Evolutionary conservation across 2,797 vertebrate species (phyloP).

Genomic region (Sebastiscus tertius): DNA sequence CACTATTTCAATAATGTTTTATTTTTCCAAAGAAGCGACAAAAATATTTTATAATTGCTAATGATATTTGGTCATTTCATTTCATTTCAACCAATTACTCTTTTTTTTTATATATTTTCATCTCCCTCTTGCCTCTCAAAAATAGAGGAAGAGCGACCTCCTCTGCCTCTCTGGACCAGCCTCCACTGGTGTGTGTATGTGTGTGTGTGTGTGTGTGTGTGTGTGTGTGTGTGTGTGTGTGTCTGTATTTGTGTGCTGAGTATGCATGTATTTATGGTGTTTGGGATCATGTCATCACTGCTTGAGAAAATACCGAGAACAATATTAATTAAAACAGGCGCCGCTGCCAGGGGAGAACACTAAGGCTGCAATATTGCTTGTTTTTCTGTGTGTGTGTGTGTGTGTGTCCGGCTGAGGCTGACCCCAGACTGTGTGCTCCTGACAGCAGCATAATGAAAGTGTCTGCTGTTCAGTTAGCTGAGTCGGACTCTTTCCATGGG

Average conservation of each 20-base stretch:
- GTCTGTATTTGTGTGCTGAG: neutral
- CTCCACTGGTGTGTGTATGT: no score
- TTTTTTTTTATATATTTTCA: no score
- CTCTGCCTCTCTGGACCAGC: no score
- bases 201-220: neutral
- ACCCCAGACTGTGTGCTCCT: slow-evolving; percentile 31
- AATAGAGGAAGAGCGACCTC: no score
- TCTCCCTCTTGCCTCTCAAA: no score
- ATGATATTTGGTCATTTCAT: no score
- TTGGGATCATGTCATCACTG: neutral
- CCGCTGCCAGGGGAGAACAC: neutral
- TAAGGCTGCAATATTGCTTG: neutral
- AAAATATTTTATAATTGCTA: no score
- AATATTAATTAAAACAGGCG: neutral
- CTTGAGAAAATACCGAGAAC: neutral
- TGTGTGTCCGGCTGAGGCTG: neutral
- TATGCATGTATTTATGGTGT: neutral
- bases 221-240: neutral
- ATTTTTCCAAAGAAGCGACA: no score
- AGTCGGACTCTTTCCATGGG: slow-evolving; percentile 63
- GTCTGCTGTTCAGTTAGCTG: slow-evolving; percentile 65
- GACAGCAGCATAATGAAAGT: slow-evolving; percentile 67
- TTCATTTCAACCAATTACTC: no score
- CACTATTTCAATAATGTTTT: no score
- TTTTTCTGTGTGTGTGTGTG: neutral